Evolutionary conservation across 2,888 invertebrate species (phyloP).

Genomic region (Loripinus fragilis): DNA sequence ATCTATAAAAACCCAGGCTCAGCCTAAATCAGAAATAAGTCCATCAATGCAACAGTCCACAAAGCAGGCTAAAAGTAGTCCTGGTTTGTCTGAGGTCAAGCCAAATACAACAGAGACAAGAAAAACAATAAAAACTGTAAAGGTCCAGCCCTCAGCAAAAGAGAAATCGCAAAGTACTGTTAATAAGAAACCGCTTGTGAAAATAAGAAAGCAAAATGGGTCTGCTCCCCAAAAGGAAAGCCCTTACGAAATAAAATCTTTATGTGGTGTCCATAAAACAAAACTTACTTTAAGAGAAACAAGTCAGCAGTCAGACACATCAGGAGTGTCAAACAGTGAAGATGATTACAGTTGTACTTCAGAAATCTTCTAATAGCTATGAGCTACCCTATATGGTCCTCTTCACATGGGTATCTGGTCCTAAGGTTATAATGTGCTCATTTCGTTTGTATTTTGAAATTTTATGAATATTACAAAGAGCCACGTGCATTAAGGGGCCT

Average conservation of each 20-base stretch:
- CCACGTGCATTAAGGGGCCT: too few relatives aligned
- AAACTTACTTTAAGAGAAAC: slow-evolving; percentile 25
- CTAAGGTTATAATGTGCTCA: too few relatives aligned
- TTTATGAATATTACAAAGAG: too few relatives aligned
- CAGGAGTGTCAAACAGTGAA: slow-evolving; percentile 22
- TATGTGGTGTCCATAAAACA: slow-evolving; percentile 52
- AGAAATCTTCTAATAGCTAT: slow-evolving; percentile 23
- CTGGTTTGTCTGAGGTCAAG: not conserved
- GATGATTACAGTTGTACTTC: slow-evolving; percentile 29
- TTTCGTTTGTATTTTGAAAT: too few relatives aligned
- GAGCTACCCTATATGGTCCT: too few relatives aligned
- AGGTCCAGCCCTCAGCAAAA: not conserved
- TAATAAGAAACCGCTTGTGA: not conserved
- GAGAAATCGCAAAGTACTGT: not conserved
- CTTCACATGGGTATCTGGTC: too few relatives aligned
- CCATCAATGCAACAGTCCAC: not conserved
- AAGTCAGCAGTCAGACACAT: not conserved
- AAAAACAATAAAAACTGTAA: not conserved
- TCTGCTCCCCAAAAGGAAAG: not conserved
- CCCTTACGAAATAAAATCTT: slow-evolving; percentile 44
- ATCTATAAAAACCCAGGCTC: not conserved
- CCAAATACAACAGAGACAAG: not conserved
- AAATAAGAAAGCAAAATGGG: not conserved
- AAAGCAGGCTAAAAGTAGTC: not conserved
- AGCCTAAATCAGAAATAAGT: not conserved